Percentiles rank a stretch among this genome's conserved stretches.
phyloP scores from a whole-genome alignment of 2,888 invertebrate species.

The Watsonalla cultraria region DNA sequence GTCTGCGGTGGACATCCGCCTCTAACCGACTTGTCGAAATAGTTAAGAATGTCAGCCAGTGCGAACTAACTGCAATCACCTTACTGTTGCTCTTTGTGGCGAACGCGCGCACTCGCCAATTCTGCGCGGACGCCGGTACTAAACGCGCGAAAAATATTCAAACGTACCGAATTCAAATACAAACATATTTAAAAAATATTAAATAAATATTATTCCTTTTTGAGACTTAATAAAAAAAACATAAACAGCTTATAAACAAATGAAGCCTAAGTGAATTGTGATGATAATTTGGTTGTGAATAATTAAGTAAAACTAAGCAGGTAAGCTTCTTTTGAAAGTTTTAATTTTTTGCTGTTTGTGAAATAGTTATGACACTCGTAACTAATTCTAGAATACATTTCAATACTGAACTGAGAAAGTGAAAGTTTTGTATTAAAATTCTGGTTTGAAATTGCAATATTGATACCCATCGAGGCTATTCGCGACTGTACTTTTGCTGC shows the following conservation, averaged over 20 bases:
- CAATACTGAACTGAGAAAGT: conserved; percentile 6
- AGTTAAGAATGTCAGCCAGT: conserved; percentile 61
- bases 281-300: conserved; percentile 47
- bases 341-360: conserved; percentile 6
- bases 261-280: conserved; percentile 37
- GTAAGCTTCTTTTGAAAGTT: conserved; percentile 26
- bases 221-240: neutral
- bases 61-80: conserved; percentile 61
- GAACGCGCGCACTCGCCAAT: conserved; percentile 47
- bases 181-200: conserved; percentile 4
- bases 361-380: conserved; percentile 12
- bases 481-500: too few relatives aligned
- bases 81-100: conserved; percentile 50
- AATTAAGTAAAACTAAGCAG: conserved; percentile 28
- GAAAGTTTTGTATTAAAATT: conserved; percentile 1
- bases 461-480: too few relatives aligned
- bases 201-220: neutral
- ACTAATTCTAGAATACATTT: conserved; percentile 9
- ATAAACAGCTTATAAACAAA: conserved; percentile 13
- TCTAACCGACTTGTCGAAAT: conserved; percentile 53
- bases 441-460: too few relatives aligned
- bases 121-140: conserved; percentile 14
- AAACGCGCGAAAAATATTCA: conserved; percentile 26
- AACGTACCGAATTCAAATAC: conserved; percentile 29
- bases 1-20: conserved; percentile 50